A percentile compares a stretch with the other conserved stretches of the same genome.
Conservation (phyloP, 2,113 vertebrate species). For the Protobothrops mucrosquamatus region DNA sequence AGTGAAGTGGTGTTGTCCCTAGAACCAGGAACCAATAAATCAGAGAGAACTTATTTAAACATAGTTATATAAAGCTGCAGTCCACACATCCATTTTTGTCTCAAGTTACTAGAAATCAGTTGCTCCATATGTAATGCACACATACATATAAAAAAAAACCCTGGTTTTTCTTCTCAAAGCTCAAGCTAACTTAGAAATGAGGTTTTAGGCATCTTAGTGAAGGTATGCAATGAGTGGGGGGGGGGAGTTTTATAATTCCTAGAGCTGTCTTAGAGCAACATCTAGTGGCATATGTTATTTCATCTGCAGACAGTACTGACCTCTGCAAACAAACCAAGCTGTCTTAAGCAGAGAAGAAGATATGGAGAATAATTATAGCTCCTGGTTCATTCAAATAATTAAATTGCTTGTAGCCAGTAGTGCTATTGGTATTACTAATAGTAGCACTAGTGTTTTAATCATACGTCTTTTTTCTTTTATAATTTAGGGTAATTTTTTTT, state of each 20-base stretch:
- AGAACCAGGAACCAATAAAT: not conserved
- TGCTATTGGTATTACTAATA: not conserved
- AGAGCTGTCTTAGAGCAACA: slow-evolving; percentile 74
- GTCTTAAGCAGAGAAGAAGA: not conserved
- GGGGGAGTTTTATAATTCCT: slow-evolving; percentile 8
- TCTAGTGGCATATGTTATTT: slow-evolving; percentile 66
- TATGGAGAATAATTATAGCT: not conserved
- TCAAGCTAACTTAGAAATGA: slow-evolving; percentile 61
- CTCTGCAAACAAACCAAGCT: not conserved
- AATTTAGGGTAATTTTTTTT: slow-evolving; percentile 6
- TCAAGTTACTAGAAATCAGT: not conserved
- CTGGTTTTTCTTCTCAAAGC: slow-evolving; percentile 54
- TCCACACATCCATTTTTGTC: not conserved
- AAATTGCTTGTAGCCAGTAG: not conserved
- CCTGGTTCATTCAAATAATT: not conserved
- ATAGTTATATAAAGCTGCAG: not conserved
- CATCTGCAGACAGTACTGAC: not conserved
- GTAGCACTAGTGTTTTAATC: not conserved
- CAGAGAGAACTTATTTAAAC: not conserved
- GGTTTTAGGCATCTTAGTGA: slow-evolving; percentile 49
- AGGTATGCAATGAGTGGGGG: not conserved
- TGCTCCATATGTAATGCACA: not conserved
- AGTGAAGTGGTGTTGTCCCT: not conserved
- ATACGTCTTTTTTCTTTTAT: not conserved
- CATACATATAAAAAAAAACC: slow-evolving; percentile 52